Conservation (phyloP, 2,113 vertebrate genomes). For the Rhizomys pruinosus region DNA sequence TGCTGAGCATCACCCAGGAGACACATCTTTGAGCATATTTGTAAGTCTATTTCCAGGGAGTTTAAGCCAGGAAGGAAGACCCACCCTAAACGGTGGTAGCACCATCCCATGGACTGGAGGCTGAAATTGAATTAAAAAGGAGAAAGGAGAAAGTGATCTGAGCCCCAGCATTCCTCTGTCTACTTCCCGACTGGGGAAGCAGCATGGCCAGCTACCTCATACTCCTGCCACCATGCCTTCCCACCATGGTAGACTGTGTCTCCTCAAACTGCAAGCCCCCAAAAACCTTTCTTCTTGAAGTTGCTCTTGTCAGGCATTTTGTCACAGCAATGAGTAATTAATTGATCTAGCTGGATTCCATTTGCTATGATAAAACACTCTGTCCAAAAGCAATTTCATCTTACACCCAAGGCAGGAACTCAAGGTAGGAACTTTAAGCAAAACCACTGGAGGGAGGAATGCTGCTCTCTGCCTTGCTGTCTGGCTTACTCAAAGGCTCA, state of each 20-base stretch:
- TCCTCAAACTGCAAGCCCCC: background rate
- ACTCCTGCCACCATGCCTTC: background rate
- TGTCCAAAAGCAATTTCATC: background rate
- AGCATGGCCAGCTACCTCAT: too few relatives aligned
- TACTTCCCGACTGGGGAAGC: too few relatives aligned
- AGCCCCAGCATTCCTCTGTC: background rate
- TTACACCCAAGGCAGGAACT: background rate
- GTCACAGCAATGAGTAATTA: too few relatives aligned
- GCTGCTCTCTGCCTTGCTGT: background rate
- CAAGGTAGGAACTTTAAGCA: background rate
- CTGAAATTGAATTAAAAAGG: background rate
- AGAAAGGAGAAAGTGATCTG: background rate
- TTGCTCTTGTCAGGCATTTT: background rate
- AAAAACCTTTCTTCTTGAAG: background rate
- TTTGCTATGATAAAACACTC: background rate
- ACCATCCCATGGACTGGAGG: background rate
- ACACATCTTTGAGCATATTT: background rate
- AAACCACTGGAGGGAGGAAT: background rate
- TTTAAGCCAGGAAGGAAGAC: background rate
- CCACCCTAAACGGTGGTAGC: background rate
- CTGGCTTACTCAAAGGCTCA: background rate
- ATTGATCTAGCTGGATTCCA: too few relatives aligned
- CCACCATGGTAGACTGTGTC: background rate
- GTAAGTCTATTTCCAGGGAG: background rate
- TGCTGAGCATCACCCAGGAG: background rate